These are phyloP conservation scores for Aphelinus atriplicis DNA, from an alignment of 1,140 invertebrate genomes.

Conservation along the genomic window DNA sequence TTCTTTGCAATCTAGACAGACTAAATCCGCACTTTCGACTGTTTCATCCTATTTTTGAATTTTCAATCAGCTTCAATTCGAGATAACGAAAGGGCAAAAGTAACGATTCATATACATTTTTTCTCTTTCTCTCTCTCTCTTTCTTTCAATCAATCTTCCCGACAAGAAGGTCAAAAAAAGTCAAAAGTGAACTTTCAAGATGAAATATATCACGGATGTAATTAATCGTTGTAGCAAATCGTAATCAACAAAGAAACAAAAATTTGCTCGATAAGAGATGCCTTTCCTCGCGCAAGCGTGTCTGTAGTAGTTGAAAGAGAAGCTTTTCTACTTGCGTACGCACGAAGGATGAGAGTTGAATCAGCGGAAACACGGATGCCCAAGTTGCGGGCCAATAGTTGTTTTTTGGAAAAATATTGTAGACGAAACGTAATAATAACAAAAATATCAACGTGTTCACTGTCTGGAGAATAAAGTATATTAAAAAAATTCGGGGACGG, in stretches of 20 bases:
- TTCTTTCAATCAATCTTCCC: too few species aligned
- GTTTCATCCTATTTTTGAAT: too few species aligned
- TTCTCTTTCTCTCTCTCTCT: too few species aligned
- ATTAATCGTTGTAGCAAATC: too few species aligned
- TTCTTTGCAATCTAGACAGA: not conserved
- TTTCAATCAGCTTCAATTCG: not conserved
- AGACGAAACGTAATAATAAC: not conserved
- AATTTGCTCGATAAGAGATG: slow-evolving; percentile 26
- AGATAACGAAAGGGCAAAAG: slow-evolving; percentile 27
- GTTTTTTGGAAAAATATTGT: not conserved
- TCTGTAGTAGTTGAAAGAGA: not conserved
- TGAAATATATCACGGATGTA: too few species aligned
- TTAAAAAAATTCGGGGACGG: not conserved
- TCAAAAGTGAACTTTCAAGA: too few species aligned
- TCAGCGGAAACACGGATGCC: not conserved
- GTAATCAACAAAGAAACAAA: not conserved
- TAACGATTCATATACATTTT: not conserved
- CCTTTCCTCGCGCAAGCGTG: slow-evolving; percentile 27
- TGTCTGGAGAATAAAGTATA: not conserved
- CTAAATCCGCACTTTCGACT: too few species aligned
- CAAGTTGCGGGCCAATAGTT: not conserved
- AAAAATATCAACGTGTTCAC: not conserved
- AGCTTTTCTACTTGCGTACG: slow-evolving; percentile 18
- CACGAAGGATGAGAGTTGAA: not conserved
- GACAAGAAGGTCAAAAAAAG: too few species aligned